A percentile compares a stretch with the other conserved stretches of the same genome.
These are phyloP conservation scores for Xiphophorus hellerii DNA, from an alignment of 2,113 vertebrate genomes.

Conservation along the genomic window DNA sequence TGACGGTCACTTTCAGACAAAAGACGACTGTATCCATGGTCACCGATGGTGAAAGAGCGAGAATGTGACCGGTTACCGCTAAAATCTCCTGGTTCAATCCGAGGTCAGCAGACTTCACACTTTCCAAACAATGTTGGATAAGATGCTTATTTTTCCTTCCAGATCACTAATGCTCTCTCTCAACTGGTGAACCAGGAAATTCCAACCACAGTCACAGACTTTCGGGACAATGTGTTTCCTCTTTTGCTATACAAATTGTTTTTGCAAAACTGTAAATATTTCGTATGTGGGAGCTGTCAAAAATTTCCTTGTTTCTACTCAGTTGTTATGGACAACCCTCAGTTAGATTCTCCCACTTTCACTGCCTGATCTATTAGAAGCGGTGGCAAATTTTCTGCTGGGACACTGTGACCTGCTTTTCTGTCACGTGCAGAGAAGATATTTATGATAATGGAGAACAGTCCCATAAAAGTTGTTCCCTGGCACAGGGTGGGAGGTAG, in stretches of 20 bases:
- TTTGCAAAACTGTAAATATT: slow-evolving; percentile 18
- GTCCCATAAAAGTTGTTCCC: slow-evolving; percentile 15
- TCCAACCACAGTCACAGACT: background rate
- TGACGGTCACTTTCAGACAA: slow-evolving; percentile 66
- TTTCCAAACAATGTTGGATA: slow-evolving; percentile 28
- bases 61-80: slow-evolving; percentile 65
- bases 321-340: slow-evolving; percentile 28
- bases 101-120: slow-evolving; percentile 73
- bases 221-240: slow-evolving; percentile 36
- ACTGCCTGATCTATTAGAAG: background rate
- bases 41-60: slow-evolving; percentile 66
- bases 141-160: slow-evolving; percentile 14
- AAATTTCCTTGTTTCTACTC: slow-evolving; percentile 19
- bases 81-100: slow-evolving; percentile 65
- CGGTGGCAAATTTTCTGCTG: background rate
- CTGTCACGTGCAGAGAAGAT: background rate
- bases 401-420: background rate
- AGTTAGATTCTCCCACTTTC: slow-evolving; percentile 30
- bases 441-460: background rate
- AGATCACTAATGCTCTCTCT: slow-evolving; percentile 3
- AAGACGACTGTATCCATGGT: slow-evolving; percentile 74
- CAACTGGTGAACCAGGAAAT: slow-evolving; percentile 31
- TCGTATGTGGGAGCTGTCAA: slow-evolving; percentile 3
- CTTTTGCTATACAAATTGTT: background rate
- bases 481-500: slow-evolving; percentile 41